Percentiles rank a stretch among this genome's conserved stretches.
These are phyloP conservation scores for Axis porcinus DNA, from an alignment of 2,113 vertebrate species.

Conservation along the genomic window DNA sequence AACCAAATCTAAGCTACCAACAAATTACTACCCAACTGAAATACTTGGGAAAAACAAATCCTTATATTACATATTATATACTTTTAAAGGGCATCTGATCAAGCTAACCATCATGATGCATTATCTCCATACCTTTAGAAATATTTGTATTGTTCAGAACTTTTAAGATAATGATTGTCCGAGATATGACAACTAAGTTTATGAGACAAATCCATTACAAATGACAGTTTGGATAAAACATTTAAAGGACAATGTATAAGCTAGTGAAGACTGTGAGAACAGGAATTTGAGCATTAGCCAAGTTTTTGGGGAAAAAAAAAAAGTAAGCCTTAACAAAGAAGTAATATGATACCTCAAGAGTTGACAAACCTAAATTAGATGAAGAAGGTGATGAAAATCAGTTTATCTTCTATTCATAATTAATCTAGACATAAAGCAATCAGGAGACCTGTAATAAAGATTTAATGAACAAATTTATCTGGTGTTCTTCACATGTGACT, in stretches of 20 bases:
- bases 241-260: slow-evolving; percentile 9
- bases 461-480: slow-evolving; percentile 5
- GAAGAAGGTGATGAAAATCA: slow-evolving; percentile 19
- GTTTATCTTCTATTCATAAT: background rate
- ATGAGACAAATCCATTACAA: slow-evolving; percentile 28
- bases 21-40: slow-evolving; percentile 17
- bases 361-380: background rate
- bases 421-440: slow-evolving; percentile 21
- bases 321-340: slow-evolving; percentile 11
- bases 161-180: background rate
- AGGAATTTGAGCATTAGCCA: background rate
- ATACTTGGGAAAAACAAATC: background rate
- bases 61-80: background rate
- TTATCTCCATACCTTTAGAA: background rate
- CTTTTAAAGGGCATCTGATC: slow-evolving; percentile 12
- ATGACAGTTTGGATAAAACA: background rate
- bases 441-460: background rate
- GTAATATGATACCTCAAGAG: background rate
- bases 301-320: background rate
- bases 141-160: background rate
- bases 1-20: slow-evolving; percentile 25
- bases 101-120: background rate
- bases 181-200: background rate
- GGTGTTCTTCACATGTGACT: background rate
- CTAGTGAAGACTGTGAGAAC: background rate